These are phyloP conservation scores for Prochilodus magdalenae DNA, from an alignment of 2,113 vertebrate species.

Conservation along the genomic window DNA sequence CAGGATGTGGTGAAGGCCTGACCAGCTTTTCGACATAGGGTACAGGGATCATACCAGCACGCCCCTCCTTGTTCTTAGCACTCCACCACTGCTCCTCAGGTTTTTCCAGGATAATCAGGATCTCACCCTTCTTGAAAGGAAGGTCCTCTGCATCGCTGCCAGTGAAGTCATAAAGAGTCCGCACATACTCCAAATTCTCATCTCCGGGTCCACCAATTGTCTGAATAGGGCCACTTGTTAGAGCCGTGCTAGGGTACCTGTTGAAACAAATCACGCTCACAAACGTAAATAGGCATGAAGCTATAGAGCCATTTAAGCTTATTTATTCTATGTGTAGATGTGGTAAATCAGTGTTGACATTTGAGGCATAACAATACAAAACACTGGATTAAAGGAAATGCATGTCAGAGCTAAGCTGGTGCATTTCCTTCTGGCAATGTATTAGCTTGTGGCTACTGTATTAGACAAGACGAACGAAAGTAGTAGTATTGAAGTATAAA, in stretches of 20 bases:
- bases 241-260: constrained; percentile 85
- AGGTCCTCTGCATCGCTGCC: constrained; percentile 97
- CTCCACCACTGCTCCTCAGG: constrained; percentile 99
- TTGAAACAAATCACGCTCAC: constrained; percentile 26
- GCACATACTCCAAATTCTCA: constrained; percentile 92
- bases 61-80: constrained; percentile 95
- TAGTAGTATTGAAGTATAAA: too few relatives aligned
- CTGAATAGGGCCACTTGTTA: constrained; percentile 79
- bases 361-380: too few relatives aligned
- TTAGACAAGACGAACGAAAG: too few relatives aligned
- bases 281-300: neutral
- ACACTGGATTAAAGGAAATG: too few relatives aligned
- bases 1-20: constrained; percentile 76
- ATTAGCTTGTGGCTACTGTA: too few relatives aligned
- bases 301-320: neutral
- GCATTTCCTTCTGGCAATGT: too few relatives aligned
- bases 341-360: neutral
- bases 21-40: constrained; percentile 96
- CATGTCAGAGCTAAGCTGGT: too few relatives aligned
- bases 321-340: neutral
- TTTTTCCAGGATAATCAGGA: constrained; percentile 94
- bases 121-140: constrained; percentile 95
- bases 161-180: constrained; percentile 97
- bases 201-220: constrained; percentile 77
- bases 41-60: constrained; percentile 96